Evolutionary conservation across 2,113 vertebrate species (phyloP), one percentile per base, ranked within the genome.

Genomic region (Grantiella picta): DNA sequence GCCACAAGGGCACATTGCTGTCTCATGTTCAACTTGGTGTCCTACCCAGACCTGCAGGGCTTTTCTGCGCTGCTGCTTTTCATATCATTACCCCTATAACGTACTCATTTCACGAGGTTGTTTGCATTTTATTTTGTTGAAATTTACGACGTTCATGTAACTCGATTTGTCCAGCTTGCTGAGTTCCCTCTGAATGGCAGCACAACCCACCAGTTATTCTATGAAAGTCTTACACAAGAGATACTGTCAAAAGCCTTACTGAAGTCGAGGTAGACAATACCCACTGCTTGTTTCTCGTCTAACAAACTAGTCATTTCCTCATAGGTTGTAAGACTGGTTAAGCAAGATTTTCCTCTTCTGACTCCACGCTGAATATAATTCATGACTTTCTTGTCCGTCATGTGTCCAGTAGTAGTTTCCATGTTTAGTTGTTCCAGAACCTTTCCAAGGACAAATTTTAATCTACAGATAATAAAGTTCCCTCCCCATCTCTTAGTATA

Each of bases 31-130:
- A 88, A 9, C 16, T 42, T 56, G 4, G 4, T 44, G 35, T 53
- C 10, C 28, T 19, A 69, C 13, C 7, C 15, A 29, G 31, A 86
- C 12, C 14, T 3, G 1, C 11, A 54, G 6, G 11, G 18, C 9
- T 31, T 52, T 73, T 38, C 44, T 35, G 19, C 12, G 38, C 28
- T 60, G 47, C 7, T 40, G 11, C 20, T 78, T 78, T 60, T 29
- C 23, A n/a, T 27, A 11, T 20, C 6, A 4, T 54, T 44, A 69
- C 5, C 6, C 38, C 22, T 14, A 85, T 20, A 12, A 42, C 0
- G 2, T 23, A 45, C 4, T 28, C 16, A 3, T 10, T 35, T 3
- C 28, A 57, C 7, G 17, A 36, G 11, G 4, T 8, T 42, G 9
- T 8, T 44, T 15, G 15, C 21, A 36, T 17, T 36, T 63, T 17